Conservation (phyloP, 2,113 vertebrate species). For the Ictalurus furcatus region DNA sequence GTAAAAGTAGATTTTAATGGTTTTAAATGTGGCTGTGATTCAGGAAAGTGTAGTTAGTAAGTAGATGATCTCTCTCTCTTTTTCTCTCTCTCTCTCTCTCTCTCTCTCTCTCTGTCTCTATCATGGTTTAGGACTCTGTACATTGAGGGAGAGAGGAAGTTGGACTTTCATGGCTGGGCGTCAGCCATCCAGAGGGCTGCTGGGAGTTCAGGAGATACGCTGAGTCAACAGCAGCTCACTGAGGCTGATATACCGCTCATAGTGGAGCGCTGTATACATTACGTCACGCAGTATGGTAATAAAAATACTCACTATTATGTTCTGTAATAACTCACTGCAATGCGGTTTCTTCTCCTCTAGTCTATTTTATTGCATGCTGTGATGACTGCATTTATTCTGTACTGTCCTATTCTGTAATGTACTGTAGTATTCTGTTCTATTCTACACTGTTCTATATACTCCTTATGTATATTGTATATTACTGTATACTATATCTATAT, state of each 20-base stretch:
- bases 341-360: not conserved
- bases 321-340: not conserved
- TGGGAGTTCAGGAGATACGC: constrained; percentile 80
- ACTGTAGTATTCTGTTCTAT: too few species aligned
- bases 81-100: not conserved
- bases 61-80: not conserved
- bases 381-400: not conserved
- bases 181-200: constrained; percentile 84
- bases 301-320: not conserved
- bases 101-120: not conserved
- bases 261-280: constrained; percentile 87
- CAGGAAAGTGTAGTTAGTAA: not conserved
- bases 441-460: too few species aligned
- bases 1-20: not conserved
- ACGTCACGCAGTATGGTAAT: constrained; percentile 88
- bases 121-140: constrained; percentile 79
- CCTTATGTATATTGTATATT: too few species aligned
- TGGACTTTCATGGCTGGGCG: constrained; percentile 89
- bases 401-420: not conserved
- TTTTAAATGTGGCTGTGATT: not conserved
- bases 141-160: constrained; percentile 85
- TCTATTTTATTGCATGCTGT: not conserved
- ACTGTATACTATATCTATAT: too few species aligned
- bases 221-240: constrained; percentile 90
- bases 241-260: constrained; percentile 86